Evolutionary conservation across 2,888 invertebrate genomes (phyloP), one percentile per base, ranked within the genome.

Genomic region (Minunthozetes semirufus): DNA sequence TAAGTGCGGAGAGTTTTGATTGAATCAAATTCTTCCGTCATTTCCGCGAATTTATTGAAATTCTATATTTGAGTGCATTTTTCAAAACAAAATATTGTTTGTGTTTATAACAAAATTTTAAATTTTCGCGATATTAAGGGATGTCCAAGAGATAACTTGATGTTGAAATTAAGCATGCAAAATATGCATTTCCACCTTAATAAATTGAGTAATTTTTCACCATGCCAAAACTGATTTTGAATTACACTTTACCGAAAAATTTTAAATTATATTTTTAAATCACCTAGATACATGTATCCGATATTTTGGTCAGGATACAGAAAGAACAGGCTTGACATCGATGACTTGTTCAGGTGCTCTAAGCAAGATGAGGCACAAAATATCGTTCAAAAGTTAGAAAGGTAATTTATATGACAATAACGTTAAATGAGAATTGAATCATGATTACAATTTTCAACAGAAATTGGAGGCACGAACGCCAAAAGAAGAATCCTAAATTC

Each of bases 341-440:
- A 73, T 5, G 73, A 73, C 38, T 9, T 73, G 4, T 68, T 38
- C 38, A 27, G 73, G n/a, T 73, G 73, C 22, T 33, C 73, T 15
- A 48, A 48, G 11, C 9, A 73, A 15, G 73, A 73, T 68, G 73
- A 73, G 29, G 25, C 73, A 4, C 27, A 63, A 15, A 11, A 38
- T 15, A 38, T 56, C 13, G 22, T 33, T 2, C 59, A 68, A 22
- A 17, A 22, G 15, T 22, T 73, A 19, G 38, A 56, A 50, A 70
- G 48, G 74, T 74, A 50, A 8, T 46, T 48, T 1, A 22, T 17
- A 6, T 22, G 9, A 6, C 13, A 17, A 56, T 56, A 2, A 42
- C 42, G 6, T 9, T 9, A 42, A 42, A 50, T 50, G 17, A 50
- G 50, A n/a, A n/a, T 13, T n/a, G 8, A 13, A 13, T n/a, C 15